Evolutionary conservation across 2,113 vertebrate species (phyloP), one percentile per base, ranked within the genome.

Genomic region (Bubo scandiacus): DNA sequence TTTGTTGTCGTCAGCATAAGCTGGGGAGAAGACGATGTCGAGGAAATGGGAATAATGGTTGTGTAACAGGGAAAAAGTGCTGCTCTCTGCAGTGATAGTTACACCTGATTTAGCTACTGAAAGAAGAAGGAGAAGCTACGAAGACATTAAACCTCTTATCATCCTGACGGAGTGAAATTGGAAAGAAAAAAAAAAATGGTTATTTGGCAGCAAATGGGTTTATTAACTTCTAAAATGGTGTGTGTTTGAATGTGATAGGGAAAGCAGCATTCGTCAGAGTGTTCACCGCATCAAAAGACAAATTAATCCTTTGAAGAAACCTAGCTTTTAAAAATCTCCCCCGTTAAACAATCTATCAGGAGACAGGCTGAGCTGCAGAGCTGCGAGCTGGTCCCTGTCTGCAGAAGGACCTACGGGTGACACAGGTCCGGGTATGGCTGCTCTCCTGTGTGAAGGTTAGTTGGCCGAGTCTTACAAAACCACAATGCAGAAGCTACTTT

Each of bases 91-190:
- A 92, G 80, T 47, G 71, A 84, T n/a, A 88, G 88, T 86, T 92
- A 88, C 95, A 96, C 96, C 93, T 96, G 96, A 97, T 97, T 97
- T 97, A 96, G 94, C 79, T 94, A 58, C 96, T 92, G 84, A 97
- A 94, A 90, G 94, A 74, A 59, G 89, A 89, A 97, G 88, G 40
- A 81, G 89, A 92, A 96, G 70, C 61, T 52, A 63, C 5, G 38
- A 93, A 96, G 97, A 98, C 95, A 91, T 97, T 97, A 98, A 98
- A 97, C 92, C 92, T 97, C 97, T 98, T 98, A 98, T 98, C 95
- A 86, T 93, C 82, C 93, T 91, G 92, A 97, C 23, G 42, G 86
- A 88, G 89, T 7, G 73, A 95, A 97, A 94, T 45, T 93, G 91
- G 88, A 66, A 88, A 71, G 55, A 80, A 97, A 98, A 91, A 87